These are phyloP conservation scores for Globicephala melas DNA, from an alignment of 2,113 vertebrate genomes.

Conservation along the genomic window DNA sequence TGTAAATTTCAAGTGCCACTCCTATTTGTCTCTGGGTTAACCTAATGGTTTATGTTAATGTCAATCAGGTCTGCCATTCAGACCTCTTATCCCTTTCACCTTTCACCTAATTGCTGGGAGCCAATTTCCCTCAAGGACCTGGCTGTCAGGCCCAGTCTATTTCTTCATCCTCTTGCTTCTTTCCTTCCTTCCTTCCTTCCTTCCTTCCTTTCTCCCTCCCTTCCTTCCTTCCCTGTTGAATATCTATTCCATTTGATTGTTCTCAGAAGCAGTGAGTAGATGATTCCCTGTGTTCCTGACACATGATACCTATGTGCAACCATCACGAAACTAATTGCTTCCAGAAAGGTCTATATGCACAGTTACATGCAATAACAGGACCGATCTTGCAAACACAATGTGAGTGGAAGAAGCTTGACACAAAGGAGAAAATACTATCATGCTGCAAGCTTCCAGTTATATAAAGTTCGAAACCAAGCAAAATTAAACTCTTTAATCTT, in stretches of 20 bases:
- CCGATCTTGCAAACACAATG: neutral
- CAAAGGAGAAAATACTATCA: neutral
- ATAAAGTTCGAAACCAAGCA: neutral
- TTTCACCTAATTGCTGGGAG: constrained; percentile 64
- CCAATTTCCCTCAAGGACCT: constrained; percentile 28
- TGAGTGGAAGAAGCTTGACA: neutral
- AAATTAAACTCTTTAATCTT: neutral
- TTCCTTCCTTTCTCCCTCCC: neutral
- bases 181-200: neutral
- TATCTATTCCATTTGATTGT: constrained; percentile 1
- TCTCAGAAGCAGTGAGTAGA: constrained; percentile 1
- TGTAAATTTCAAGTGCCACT: constrained; percentile 74
- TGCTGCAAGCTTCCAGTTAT: neutral
- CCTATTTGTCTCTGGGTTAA: constrained; percentile 61
- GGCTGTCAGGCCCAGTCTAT: neutral
- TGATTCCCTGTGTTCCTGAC: constrained; percentile 21
- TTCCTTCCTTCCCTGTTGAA: neutral
- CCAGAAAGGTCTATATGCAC: neutral
- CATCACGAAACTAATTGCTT: neutral
- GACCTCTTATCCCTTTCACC: constrained; percentile 45
- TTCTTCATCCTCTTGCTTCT: neutral
- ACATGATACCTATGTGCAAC: neutral
- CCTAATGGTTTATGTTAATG: constrained; percentile 68
- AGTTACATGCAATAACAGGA: neutral
- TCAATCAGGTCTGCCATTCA: constrained; percentile 65